A percentile compares a stretch with the other conserved stretches of the same genome.
Conservation (phyloP, 2,888 invertebrate species). For the Mechanitis messenoides region DNA sequence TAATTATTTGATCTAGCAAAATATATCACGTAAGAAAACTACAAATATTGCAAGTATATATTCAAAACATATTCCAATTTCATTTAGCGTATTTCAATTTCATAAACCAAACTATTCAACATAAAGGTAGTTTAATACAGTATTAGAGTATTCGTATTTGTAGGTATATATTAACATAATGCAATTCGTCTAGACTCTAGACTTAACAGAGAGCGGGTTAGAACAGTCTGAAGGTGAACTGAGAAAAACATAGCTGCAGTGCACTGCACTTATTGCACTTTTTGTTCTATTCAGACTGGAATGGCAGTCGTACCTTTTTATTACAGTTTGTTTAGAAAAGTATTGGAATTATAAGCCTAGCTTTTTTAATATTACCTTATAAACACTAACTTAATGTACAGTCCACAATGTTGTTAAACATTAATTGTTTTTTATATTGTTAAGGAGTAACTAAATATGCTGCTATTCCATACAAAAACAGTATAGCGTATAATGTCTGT, state of each 20-base stretch:
- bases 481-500: background rate
- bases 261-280: conserved; percentile 29
- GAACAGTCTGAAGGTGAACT: conserved; percentile 64
- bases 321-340: background rate
- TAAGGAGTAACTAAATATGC: too few species aligned
- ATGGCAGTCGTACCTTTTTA: background rate
- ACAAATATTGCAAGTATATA: too few species aligned
- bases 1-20: too few species aligned
- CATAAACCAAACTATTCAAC: background rate
- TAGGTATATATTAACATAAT: conserved; percentile 66
- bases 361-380: too few species aligned
- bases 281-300: conserved; percentile 18
- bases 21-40: too few species aligned
- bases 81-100: background rate
- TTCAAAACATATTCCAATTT: background rate
- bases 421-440: too few species aligned
- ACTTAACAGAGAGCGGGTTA: conserved; percentile 59
- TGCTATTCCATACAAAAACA: too few species aligned
- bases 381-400: too few species aligned
- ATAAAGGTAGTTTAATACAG: background rate
- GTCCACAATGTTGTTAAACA: too few species aligned
- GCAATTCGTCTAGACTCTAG: conserved; percentile 75
- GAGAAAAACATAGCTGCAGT: conserved; percentile 36
- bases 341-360: too few species aligned
- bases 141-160: conserved; percentile 36